A percentile compares a stretch with the other conserved stretches of the same genome.
These are phyloP conservation scores for Alectoris magna DNA, from an alignment of 2,797 vertebrate genomes.

Conservation along the genomic window DNA sequence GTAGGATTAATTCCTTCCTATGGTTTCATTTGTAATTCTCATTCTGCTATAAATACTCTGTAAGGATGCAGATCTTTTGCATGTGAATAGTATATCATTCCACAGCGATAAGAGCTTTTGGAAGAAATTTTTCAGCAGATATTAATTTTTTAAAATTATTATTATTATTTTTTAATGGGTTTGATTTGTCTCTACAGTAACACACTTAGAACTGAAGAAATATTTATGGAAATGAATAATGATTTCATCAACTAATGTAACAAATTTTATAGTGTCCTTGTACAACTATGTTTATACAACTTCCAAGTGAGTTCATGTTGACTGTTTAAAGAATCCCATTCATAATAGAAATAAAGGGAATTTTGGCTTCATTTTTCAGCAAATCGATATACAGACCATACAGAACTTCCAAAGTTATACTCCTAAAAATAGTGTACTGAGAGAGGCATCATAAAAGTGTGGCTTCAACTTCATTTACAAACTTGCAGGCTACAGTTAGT, in stretches of 20 bases:
- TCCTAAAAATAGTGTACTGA: background rate
- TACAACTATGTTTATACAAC: background rate
- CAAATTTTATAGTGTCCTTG: background rate
- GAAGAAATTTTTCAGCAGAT: conserved; percentile 23
- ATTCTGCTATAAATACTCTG: background rate
- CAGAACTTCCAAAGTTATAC: background rate
- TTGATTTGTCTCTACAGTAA: background rate
- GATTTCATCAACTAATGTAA: background rate
- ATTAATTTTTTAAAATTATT: background rate
- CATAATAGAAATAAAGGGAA: background rate
- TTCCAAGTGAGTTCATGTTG: background rate
- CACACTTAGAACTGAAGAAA: background rate
- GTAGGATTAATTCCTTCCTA: background rate
- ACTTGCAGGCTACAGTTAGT: background rate
- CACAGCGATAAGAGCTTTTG: background rate
- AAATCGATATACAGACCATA: background rate
- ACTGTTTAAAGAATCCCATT: background rate
- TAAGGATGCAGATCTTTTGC: conserved; percentile 21
- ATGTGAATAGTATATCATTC: background rate
- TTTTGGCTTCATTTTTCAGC: background rate
- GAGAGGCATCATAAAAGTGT: background rate
- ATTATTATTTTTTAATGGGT: background rate
- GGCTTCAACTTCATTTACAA: background rate
- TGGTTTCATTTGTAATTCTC: conserved; percentile 23
- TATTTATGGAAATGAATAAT: background rate